Evolutionary conservation across 2,113 vertebrate genomes (phyloP).

Genomic region (Crocuta crocuta): DNA sequence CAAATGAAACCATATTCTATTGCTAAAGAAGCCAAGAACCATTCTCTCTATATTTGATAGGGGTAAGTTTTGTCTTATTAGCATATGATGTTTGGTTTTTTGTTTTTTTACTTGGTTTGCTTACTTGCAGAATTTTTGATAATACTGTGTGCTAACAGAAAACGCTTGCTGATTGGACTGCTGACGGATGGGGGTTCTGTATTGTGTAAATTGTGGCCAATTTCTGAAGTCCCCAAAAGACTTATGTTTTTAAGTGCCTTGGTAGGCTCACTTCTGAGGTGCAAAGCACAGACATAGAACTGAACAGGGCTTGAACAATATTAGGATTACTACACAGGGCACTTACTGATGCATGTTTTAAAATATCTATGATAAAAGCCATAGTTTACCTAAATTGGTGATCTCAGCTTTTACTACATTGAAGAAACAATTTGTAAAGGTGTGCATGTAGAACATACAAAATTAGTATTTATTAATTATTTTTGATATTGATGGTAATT

Average conservation of each 20-base stretch:
- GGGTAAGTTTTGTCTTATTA: slow-evolving; percentile 84
- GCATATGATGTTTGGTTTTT: slow-evolving; percentile 71
- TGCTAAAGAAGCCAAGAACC: slow-evolving; percentile 83
- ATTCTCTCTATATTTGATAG: slow-evolving; percentile 85
- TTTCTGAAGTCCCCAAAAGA: slow-evolving; percentile 85
- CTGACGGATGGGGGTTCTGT: slow-evolving; percentile 83
- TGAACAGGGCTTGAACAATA: slow-evolving; percentile 86
- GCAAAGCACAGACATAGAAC: slow-evolving; percentile 86
- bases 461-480: slow-evolving; percentile 82
- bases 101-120: slow-evolving; percentile 57
- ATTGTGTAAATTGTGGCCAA: slow-evolving; percentile 81
- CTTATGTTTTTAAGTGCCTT: slow-evolving; percentile 89
- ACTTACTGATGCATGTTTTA: slow-evolving; percentile 86
- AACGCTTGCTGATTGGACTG: slow-evolving; percentile 79
- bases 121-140: slow-evolving; percentile 82
- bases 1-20: slow-evolving; percentile 77
- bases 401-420: slow-evolving; percentile 88
- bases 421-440: slow-evolving; percentile 84
- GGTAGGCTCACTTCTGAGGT: slow-evolving; percentile 88
- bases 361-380: slow-evolving; percentile 86
- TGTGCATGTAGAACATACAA: slow-evolving; percentile 79
- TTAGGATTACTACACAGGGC: slow-evolving; percentile 83
- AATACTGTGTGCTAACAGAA: slow-evolving; percentile 81
- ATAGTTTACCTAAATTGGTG: slow-evolving; percentile 86
- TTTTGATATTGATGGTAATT: slow-evolving; percentile 77